Evolutionary conservation across 1,140 invertebrate genomes (phyloP).

Genomic region (Phenacoccus solenopsis): DNA sequence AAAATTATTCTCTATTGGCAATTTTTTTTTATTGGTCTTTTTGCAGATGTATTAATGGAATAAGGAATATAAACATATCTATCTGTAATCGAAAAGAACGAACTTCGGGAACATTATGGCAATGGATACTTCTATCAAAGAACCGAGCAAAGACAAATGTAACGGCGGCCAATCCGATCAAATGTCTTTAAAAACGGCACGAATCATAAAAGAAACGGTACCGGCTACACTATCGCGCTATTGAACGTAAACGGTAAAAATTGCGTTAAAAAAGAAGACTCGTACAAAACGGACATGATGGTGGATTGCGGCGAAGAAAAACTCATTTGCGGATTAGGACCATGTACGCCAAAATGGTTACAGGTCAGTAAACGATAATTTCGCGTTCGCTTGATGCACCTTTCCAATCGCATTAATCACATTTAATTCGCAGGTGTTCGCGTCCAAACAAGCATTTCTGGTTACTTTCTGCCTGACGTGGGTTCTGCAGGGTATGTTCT

Average conservation of each 20-base stretch:
- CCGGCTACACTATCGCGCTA: neutral
- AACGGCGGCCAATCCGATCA: neutral
- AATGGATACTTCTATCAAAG: constrained; percentile 9
- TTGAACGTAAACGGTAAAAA: neutral
- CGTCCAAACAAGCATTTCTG: constrained; percentile 80
- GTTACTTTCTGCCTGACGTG: constrained; percentile 75
- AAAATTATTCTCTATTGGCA: no score
- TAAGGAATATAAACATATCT: no score
- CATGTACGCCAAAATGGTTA: constrained; percentile 52
- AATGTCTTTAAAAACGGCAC: neutral
- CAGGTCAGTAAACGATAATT: neutral
- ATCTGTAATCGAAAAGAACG: no score
- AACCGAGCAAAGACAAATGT: neutral
- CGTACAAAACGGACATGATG: neutral
- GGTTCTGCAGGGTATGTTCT: constrained; percentile 86
- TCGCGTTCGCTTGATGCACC: no score
- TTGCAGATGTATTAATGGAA: no score
- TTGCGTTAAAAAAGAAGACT: neutral
- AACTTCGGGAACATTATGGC: constrained; percentile 3
- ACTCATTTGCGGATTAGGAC: constrained; percentile 53
- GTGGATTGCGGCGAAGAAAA: constrained; percentile 28
- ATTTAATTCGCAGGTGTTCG: constrained; percentile 55
- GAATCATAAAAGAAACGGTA: neutral
- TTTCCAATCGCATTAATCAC: no score
- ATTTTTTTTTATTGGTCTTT: no score